Base-by-base conservation (phyloP, 2,888 invertebrate species). In the Archips crataeganus region DNA sequence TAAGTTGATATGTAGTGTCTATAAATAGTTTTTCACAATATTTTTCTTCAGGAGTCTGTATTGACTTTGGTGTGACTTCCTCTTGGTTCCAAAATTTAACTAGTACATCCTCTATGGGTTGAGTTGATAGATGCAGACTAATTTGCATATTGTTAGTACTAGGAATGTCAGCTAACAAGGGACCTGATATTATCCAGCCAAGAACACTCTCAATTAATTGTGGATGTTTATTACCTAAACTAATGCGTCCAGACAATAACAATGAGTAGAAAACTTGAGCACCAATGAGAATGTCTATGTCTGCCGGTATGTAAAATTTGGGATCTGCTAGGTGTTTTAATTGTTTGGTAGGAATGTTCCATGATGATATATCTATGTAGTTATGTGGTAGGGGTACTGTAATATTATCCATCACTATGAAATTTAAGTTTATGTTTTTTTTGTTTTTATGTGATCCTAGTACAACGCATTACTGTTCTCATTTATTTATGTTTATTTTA, bases 231-330 rank as follows among this genome's bases (percentile, higher is more conserved):
- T 67, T 59, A 51, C 76, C 76, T 39, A 74, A 54, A 42, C 65
- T 51, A 3, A 73, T 69, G 10, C 42, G 71, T 3, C 71, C 74
- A 39, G 70, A 39, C 63, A 42, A 32, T 67, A 72, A 23, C 3
- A 72, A 39, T 8, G 15, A 23, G 51, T 61, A 75, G 66, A 74
- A 78, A 5, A 77, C 13, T 68, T 73, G 75, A 23, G 72, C 76
- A 42, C 77, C 75, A 45, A 76, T 70, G 47, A 78, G 75, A 10
- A 78, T 8, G 32, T 78, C 76, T 42, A 78, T 75, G 10, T 68
- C 42, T 23, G 74, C 63, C 0, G 77, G 75, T 49, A 74, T 67
- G 39, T 47, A 75, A 51, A 75, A 77, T 62, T 75, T 71, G 10
- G 76, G 76, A 51, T 77, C 75, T n/a, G 75, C 75, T 2, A 75